Conservation (phyloP, 2,113 vertebrate genomes). For the Connochaetes taurinus region DNA sequence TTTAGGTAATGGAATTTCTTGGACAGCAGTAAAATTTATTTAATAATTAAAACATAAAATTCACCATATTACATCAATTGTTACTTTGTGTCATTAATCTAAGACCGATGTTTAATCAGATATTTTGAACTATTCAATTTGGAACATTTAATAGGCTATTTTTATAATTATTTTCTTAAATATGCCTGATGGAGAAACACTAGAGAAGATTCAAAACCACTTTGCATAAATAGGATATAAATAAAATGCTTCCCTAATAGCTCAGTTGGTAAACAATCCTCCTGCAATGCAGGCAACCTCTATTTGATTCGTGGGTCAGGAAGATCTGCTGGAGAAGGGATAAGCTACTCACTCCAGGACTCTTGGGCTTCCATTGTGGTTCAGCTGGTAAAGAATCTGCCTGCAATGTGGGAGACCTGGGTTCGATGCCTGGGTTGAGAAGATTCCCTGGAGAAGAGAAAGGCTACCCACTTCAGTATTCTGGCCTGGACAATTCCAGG, state of each 20-base stretch:
- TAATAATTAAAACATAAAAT: conserved; percentile 49
- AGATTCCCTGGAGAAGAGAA: background rate
- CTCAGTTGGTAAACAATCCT: background rate
- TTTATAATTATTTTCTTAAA: background rate
- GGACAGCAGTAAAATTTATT: conserved; percentile 27
- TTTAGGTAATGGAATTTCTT: conserved; percentile 29
- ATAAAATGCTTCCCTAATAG: background rate
- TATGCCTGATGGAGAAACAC: background rate
- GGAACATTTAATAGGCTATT: background rate
- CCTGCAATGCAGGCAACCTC: background rate
- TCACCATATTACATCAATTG: background rate
- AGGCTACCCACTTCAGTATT: background rate
- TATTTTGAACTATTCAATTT: background rate
- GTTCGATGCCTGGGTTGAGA: background rate
- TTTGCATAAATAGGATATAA: background rate
- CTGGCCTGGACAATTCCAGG: background rate
- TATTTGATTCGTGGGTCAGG: rapidly evolving
- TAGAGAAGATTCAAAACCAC: background rate
- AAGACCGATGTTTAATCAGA: background rate
- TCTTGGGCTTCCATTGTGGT: background rate
- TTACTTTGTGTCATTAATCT: conserved; percentile 10
- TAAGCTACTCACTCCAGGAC: background rate
- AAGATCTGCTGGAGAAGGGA: background rate
- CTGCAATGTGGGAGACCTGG: background rate
- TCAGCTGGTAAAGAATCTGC: background rate